Base-by-base conservation (phyloP, 2,113 vertebrate species). In the Malaclemys terrapin region DNA sequence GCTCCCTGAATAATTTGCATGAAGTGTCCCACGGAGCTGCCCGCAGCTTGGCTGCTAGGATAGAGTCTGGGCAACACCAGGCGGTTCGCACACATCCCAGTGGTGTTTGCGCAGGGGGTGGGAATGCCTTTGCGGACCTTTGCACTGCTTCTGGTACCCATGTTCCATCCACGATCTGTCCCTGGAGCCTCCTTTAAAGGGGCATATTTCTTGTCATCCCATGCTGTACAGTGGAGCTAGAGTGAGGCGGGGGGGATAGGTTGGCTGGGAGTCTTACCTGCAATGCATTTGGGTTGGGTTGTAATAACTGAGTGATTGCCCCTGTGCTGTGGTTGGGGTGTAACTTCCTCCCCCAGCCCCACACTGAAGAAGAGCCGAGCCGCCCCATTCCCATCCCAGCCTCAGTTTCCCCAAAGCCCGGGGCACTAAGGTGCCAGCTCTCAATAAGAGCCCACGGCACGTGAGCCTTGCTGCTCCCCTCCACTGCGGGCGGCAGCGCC, bases 401-500 rank as follows among this genome's bases (percentile, higher is more conserved):
- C n/a, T 38, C 65, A 11, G 16, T 17, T 65, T 35, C 62, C 62
- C 31, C 62, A n/a, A 31, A 65, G 16, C n/a, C 65, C 65, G 20
- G 19, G n/a, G 31, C 59, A 8, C 17, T 72, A 17, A 38, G 65
- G 35, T n/a, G 65, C 17, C 65, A 5, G 65, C 65, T 22, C n/a
- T 20, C 17, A 38, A 19, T 3, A 72, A 22, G 65, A 72, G 65
- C n/a, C n/a, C 19, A 17, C 16, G 3, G 65, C 65, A 19, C 8
- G 14, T 35, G 31, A 19, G 13, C 14, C 12, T 35, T 2, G 14
- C 62, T 9, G 12, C 27, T 29, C 11, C 27, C 27, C 57, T 3
- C 27, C 57, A 6, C 11, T 13, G 27, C 57, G 2, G n/a, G 52
- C 29, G 11, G 25, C 52, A 54, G 82, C 0, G 0, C 29, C 0